Base-by-base conservation (phyloP, 2,888 invertebrate species). In the Prostheceraeus crozeri region DNA sequence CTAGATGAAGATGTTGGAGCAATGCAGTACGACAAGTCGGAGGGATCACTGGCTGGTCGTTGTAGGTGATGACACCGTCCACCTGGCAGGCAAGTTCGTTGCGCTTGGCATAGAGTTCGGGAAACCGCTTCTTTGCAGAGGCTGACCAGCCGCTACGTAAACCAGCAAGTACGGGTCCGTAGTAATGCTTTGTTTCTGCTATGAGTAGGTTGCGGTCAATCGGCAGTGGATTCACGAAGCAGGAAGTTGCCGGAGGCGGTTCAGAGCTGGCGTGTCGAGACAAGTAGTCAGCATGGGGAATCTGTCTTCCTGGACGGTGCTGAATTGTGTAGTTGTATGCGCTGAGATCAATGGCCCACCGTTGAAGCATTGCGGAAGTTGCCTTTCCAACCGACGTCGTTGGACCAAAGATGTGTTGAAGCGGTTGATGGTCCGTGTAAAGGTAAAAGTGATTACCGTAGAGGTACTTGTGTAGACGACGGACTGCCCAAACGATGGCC, bases 261-360 rank as follows among this genome's bases (percentile, higher is more conserved):
- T 28, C 28, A 19, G 11, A 4, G 11, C 28, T 25, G n/a, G 48
- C 14, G 28, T 48, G 48, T 30, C 48, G 23, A 28, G 48, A 48
- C 48, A 48, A 28, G 48, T 28, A 48, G 28, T 19, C 48, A 48
- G 23, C 48, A 25, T 48, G 48, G 6, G 48, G 48, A 6, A 48
- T 48, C 48, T 28, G 28, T 10, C 28, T 48, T 6, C 48, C 48
- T 4, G 48, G 25, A 28, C 28, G n/a, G 19, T 40, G 48, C 25
- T 6, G 23, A 19, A 48, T 48, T 23, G 23, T 48, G 28, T 19
- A 48, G 19, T 48, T 48, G 48, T 48, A 48, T 25, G 48, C 48
- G 28, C 23, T 48, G 25, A 48, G 48, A 25, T 48, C 48, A 19
- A 48, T 14, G 28, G 48, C 48, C 48, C 48, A 48, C 48, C 48